A percentile compares a stretch with the other conserved stretches of the same genome.
Evolutionary conservation across 1,140 invertebrate genomes (phyloP).

Genomic region (Brachionus manjavacas): DNA sequence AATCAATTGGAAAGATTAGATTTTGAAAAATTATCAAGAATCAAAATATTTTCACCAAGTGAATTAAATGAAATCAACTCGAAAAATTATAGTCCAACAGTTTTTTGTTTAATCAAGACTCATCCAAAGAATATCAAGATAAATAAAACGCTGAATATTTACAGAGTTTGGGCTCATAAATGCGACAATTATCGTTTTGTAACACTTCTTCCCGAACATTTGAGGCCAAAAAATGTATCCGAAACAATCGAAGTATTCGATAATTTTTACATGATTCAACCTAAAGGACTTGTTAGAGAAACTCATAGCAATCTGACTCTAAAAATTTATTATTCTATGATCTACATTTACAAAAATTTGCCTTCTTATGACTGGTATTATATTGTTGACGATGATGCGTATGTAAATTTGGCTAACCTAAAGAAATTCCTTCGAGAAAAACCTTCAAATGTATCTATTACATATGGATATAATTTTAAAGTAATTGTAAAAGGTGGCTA

Average conservation of each 20-base stretch:
- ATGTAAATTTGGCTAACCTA: conserved; percentile 62
- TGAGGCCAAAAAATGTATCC: neutral
- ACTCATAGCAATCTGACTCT: neutral
- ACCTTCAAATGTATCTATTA: conserved; percentile 45
- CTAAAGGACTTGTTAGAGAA: neutral
- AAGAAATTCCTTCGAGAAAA: conserved; percentile 50
- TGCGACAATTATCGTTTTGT: neutral
- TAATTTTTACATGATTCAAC: neutral
- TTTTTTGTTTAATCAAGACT: neutral
- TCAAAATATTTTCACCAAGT: neutral
- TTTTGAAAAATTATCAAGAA: neutral
- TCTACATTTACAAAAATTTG: conserved; percentile 58
- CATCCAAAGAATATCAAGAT: neutral
- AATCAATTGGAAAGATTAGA: neutral
- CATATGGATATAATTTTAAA: conserved; percentile 19
- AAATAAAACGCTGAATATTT: neutral
- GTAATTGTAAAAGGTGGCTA: neutral
- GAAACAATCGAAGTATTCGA: neutral
- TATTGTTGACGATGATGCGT: conserved; percentile 90
- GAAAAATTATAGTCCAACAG: neutral
- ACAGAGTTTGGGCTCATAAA: neutral
- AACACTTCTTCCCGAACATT: neutral
- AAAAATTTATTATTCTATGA: neutral
- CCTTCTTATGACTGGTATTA: conserved; percentile 76
- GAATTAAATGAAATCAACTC: neutral